Base-by-base conservation (phyloP, 2,797 vertebrate species). In the Sebastes steindachneri region DNA sequence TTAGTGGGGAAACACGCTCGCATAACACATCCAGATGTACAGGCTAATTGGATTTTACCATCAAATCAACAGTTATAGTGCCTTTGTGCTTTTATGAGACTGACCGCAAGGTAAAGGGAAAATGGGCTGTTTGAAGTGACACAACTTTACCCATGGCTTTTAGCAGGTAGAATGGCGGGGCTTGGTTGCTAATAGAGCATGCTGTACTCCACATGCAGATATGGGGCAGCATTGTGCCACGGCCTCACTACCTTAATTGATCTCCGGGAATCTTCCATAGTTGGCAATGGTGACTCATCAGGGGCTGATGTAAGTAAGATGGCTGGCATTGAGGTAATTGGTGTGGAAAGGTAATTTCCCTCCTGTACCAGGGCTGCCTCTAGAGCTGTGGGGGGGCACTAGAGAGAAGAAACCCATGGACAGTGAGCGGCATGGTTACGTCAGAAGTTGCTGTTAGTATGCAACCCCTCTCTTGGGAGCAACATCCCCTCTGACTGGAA, bases 1-100 rank as follows among this genome's bases (percentile, higher is more conserved):
- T 99, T 97, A 97, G 96, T 96, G 87, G 92, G 95, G 95, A 96
- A 96, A 95, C 96, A 95, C 95, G 95, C 97, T 97, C 97, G 94
- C 96, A 96, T 97, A 97, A 97, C 96, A 96, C 96, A 95, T 97
- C 96, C 97, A 96, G 96, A 97, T 98, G 96, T 96, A 97, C 95
- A 92, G 94, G 92, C 97, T 98, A 98, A 98, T 99, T 98, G 97
- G 96, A 97, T 98, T 98, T 98, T 94, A 94, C 96, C 95, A 95
- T 97, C 95, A 96, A 96, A 97, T 97, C 96, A 97, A 96, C 95
- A 96, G 94, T 96, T 96, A 89, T 93, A 94, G 88, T 93, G 89
- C 68, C 81, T 94, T 94, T 93, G 89, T 95, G 95, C 94, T 95
- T 97, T 97, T 97, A 96, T 85, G 85, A 94, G 95, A 82, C 94